Evolutionary conservation across 2,888 invertebrate species (phyloP).

Genomic region (Apotomis betuletana): DNA sequence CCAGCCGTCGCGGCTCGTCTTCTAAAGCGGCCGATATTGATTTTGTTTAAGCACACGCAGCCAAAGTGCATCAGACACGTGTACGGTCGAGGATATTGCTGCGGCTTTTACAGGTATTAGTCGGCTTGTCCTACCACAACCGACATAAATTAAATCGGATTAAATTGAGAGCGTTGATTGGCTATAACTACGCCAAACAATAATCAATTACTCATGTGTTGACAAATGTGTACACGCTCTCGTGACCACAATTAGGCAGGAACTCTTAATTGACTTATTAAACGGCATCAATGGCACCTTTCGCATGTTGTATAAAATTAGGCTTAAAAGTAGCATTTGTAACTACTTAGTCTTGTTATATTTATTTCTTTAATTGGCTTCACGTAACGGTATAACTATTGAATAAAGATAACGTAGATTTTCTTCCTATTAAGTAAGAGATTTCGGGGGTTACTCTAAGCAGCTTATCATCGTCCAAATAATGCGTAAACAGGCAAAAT

Average conservation of each 20-base stretch:
- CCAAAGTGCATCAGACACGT: constrained; percentile 51
- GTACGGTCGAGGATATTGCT: constrained; percentile 42
- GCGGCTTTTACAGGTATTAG: constrained; percentile 34
- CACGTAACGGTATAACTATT: no score
- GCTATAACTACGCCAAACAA: constrained; percentile 8
- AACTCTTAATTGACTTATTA: not conserved
- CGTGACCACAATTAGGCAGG: not conserved
- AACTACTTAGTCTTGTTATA: no score
- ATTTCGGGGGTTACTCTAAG: not conserved
- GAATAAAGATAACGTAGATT: not conserved
- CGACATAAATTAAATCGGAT: constrained; percentile 33
- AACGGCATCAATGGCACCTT: not conserved
- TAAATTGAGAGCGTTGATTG: constrained; percentile 2
- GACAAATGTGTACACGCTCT: constrained; percentile 15
- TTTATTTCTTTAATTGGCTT: no score
- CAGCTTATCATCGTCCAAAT: constrained; percentile 7
- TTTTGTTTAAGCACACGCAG: constrained; percentile 57
- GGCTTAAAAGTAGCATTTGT: no score
- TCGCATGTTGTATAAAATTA: not conserved
- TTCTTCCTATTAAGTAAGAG: not conserved
- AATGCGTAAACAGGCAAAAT: constrained; percentile 12
- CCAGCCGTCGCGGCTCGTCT: constrained; percentile 60
- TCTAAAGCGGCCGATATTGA: constrained; percentile 64
- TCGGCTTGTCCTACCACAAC: constrained; percentile 38
- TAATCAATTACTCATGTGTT: constrained; percentile 15